Evolutionary conservation across 1,140 invertebrate genomes (phyloP).

Genomic region (Pseudomyrmex dendroicus): DNA sequence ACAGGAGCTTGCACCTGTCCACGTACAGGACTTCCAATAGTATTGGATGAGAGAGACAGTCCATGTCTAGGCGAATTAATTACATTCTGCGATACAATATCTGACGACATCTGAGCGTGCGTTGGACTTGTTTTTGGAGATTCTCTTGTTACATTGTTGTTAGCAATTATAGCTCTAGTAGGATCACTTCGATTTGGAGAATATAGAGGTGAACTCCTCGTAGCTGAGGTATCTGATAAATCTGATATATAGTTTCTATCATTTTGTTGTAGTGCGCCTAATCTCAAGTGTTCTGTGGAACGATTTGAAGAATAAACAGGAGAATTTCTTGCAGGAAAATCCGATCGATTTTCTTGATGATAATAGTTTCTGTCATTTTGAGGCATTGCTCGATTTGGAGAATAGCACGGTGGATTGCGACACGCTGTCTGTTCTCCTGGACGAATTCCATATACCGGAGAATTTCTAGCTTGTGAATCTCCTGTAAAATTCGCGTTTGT

Average conservation of each 20-base stretch:
- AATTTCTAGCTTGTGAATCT: slow-evolving; percentile 76
- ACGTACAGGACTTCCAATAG: slow-evolving; percentile 67
- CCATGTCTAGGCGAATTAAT: slow-evolving; percentile 69
- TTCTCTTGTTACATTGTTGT: slow-evolving; percentile 68
- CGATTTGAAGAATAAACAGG: slow-evolving; percentile 76
- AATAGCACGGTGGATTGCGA: slow-evolving; percentile 76
- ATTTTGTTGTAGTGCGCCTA: slow-evolving; percentile 68
- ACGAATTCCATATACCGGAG: slow-evolving; percentile 74
- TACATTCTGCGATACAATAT: slow-evolving; percentile 62
- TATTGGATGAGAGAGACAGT: slow-evolving; percentile 56
- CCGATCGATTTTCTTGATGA: slow-evolving; percentile 71
- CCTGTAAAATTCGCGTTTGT: slow-evolving; percentile 72
- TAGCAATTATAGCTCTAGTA: slow-evolving; percentile 55
- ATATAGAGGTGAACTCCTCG: slow-evolving; percentile 69
- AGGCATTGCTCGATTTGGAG: slow-evolving; percentile 75
- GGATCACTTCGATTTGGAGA: slow-evolving; percentile 65
- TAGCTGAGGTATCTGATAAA: slow-evolving; percentile 63
- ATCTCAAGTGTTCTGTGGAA: slow-evolving; percentile 72
- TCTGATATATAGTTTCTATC: slow-evolving; percentile 74
- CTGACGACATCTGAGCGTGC: slow-evolving; percentile 61
- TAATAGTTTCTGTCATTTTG: slow-evolving; percentile 76
- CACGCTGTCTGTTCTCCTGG: slow-evolving; percentile 70
- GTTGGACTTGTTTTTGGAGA: slow-evolving; percentile 77
- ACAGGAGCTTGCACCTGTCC: slow-evolving; percentile 81
- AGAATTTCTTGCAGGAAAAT: slow-evolving; percentile 76